phyloP scores from a whole-genome alignment of 2,888 invertebrate species.

The Siphonodentalium dalli region DNA sequence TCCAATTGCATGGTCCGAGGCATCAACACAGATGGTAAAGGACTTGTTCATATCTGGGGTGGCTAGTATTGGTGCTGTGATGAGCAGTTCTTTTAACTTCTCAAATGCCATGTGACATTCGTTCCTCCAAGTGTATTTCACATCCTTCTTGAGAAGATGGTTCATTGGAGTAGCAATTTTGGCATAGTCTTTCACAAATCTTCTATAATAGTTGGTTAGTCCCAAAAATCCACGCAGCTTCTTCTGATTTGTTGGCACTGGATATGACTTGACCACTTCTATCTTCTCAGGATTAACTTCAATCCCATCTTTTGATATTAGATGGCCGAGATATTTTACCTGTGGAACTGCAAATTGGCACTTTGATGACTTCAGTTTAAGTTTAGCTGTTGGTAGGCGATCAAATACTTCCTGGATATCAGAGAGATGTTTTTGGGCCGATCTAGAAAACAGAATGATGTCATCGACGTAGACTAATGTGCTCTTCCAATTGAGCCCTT shows the following conservation, averaged over 20 bases:
- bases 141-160: conserved; percentile 16
- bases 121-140: conserved; percentile 17
- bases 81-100: conserved; percentile 5
- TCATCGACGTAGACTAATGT: conserved; percentile 29
- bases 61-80: conserved; percentile 17
- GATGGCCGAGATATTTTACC: conserved; percentile 24
- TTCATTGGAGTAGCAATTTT: conserved; percentile 17
- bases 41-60: conserved; percentile 22
- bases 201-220: conserved; percentile 13
- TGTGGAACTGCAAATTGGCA: conserved; percentile 19
- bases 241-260: conserved; percentile 6
- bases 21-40: conserved; percentile 24
- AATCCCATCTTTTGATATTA: conserved; percentile 21
- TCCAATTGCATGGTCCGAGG: conserved; percentile 23
- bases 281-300: conserved; percentile 12
- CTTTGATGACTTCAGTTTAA: conserved; percentile 26
- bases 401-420: conserved; percentile 20
- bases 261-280: background rate
- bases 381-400: conserved; percentile 13
- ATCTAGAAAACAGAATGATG: conserved; percentile 16
- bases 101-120: conserved; percentile 16
- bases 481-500: conserved; percentile 19
- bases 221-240: conserved; percentile 21
- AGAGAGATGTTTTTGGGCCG: conserved; percentile 18
- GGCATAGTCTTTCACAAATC: conserved; percentile 21